Percentiles rank a stretch among this genome's conserved stretches.
Evolutionary conservation across 2,888 invertebrate genomes (phyloP).

Genomic region (Megamerina dolium): DNA sequence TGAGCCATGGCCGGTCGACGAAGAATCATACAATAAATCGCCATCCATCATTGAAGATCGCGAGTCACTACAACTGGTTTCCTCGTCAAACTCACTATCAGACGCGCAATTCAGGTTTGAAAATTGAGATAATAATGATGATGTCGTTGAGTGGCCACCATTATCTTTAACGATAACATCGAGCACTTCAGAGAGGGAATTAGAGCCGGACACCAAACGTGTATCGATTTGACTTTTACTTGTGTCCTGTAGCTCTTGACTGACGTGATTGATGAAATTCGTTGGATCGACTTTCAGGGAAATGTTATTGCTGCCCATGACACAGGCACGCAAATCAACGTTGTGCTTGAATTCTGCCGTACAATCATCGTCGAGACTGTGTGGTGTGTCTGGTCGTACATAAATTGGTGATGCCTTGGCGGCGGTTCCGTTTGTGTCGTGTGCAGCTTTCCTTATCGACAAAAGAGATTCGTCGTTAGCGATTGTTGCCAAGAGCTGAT

Average conservation of each 20-base stretch:
- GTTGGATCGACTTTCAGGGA: constrained; percentile 31
- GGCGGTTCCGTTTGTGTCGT: not conserved
- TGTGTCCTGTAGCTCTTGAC: constrained; percentile 43
- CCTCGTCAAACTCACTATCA: constrained; percentile 20
- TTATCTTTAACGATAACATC: constrained; percentile 34
- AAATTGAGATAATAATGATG: constrained; percentile 6
- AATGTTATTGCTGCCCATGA: constrained; percentile 49
- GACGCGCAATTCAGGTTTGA: constrained; percentile 19
- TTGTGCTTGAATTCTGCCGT: constrained; percentile 40
- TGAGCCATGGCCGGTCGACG: constrained; percentile 17
- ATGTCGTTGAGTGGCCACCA: constrained; percentile 3
- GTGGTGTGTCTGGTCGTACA: constrained; percentile 40
- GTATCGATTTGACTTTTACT: constrained; percentile 32
- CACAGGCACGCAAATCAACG: constrained; percentile 45
- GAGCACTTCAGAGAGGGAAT: constrained; percentile 34
- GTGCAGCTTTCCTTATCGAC: too few species aligned
- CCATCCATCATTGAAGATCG: constrained; percentile 18
- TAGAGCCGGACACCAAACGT: constrained; percentile 18
- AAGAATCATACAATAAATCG: constrained; percentile 20
- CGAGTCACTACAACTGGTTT: constrained; percentile 13
- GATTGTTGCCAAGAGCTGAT: constrained; percentile 20
- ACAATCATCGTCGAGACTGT: constrained; percentile 40
- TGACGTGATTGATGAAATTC: constrained; percentile 37
- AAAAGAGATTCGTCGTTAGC: too few species aligned
- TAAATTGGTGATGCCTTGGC: constrained; percentile 14